Evolutionary conservation across 2,888 invertebrate species (phyloP).

Genomic region (Drosophila paracracens): DNA sequence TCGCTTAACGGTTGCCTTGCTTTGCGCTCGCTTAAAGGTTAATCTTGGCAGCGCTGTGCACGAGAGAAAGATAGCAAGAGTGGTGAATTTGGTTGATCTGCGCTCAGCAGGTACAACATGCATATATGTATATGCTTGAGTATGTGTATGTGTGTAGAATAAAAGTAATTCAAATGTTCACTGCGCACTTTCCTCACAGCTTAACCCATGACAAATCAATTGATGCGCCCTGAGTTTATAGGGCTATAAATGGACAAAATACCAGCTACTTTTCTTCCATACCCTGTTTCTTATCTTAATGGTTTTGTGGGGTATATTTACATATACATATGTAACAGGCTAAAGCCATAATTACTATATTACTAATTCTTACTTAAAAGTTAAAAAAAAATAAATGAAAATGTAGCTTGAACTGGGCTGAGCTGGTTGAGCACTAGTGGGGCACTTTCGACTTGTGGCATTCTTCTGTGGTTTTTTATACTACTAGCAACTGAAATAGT

Average conservation of each 20-base stretch:
- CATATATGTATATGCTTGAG: neutral
- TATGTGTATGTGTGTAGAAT: constrained; percentile 25
- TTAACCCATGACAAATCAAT: constrained; percentile 46
- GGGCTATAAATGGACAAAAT: constrained; percentile 2
- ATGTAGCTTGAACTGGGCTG: neutral
- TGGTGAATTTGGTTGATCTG: constrained; percentile 9
- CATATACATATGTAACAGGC: neutral
- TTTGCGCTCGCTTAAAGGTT: constrained; percentile 50
- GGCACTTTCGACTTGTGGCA: neutral
- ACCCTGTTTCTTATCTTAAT: neutral
- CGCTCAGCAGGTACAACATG: constrained; percentile 5
- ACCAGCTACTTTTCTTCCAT: neutral
- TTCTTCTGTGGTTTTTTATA: neutral
- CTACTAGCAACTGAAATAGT: neutral
- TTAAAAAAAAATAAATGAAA: neutral
- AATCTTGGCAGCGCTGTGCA: constrained; percentile 19
- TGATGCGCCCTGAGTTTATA: constrained; percentile 14
- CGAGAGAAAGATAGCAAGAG: constrained; percentile 11
- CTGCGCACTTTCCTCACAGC: constrained; percentile 5
- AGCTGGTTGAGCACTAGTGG: neutral
- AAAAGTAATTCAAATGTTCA: constrained; percentile 12
- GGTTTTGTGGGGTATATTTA: neutral
- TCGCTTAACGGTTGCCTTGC: constrained; percentile 36
- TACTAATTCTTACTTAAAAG: neutral
- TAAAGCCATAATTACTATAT: neutral